phyloP scores from a whole-genome alignment of 1,140 invertebrate genomes.

The Caenorhabditis brenneri region DNA sequence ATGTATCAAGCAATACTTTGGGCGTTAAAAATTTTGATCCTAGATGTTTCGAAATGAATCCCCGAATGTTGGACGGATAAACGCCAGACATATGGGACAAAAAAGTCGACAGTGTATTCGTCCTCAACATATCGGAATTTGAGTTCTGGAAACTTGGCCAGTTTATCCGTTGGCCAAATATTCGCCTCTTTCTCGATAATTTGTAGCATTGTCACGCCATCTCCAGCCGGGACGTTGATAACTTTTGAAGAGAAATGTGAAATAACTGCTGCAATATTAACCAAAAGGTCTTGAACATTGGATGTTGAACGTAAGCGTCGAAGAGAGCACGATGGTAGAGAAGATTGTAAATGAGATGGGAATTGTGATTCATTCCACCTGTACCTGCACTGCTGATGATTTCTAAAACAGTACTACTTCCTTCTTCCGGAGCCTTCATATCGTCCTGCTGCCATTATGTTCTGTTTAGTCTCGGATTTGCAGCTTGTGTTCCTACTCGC shows the following conservation, averaged over 20 bases:
- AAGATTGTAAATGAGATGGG: constrained; percentile 92
- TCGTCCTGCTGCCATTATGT: constrained; percentile 81
- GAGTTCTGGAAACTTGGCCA: constrained; percentile 90
- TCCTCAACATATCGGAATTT: constrained; percentile 99
- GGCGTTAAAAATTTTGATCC: constrained; percentile 50
- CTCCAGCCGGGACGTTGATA: constrained; percentile 75
- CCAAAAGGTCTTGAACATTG: constrained; percentile 89
- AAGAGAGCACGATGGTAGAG: constrained; percentile 92
- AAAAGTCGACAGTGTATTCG: constrained; percentile 97
- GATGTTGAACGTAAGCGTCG: constrained; percentile 83
- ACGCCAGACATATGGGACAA: constrained; percentile 97
- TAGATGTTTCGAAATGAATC: constrained; percentile 44
- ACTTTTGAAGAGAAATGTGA: constrained; percentile 82
- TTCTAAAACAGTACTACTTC: constrained; percentile 78
- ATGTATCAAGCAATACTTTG: constrained; percentile 2
- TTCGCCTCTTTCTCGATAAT: constrained; percentile 75
- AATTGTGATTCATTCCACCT: constrained; percentile 82
- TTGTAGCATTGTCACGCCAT: constrained; percentile 38
- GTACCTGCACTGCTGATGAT: constrained; percentile 58
- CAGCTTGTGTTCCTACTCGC: too few species aligned
- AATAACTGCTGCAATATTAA: constrained; percentile 89
- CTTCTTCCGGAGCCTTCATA: constrained; percentile 90
- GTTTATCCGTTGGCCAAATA: constrained; percentile 87
- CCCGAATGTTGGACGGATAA: constrained; percentile 72
- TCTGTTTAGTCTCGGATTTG: too few species aligned